Evolutionary conservation across 2,888 invertebrate species (phyloP).

Genomic region (Alitta virens): DNA sequence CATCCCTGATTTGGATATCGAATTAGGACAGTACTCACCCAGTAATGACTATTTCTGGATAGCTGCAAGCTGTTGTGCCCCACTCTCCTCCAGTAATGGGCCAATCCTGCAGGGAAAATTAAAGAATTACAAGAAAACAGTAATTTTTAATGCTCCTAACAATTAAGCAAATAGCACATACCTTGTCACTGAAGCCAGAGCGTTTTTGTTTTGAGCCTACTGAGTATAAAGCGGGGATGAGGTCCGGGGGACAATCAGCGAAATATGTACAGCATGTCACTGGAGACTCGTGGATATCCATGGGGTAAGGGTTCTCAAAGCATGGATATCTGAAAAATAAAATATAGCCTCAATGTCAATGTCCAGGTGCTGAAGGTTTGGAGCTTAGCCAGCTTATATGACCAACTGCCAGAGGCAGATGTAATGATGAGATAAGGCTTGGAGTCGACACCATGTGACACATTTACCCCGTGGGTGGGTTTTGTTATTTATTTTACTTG

Average conservation of each 20-base stretch:
- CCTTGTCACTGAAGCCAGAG: constrained; percentile 56
- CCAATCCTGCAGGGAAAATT: constrained; percentile 70
- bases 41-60: constrained; percentile 97
- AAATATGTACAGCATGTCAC: constrained; percentile 96
- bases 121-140: no score
- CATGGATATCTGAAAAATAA: constrained; percentile 82
- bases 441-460: no score
- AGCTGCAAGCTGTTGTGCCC: constrained; percentile 92
- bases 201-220: constrained; percentile 66
- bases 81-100: constrained; percentile 95
- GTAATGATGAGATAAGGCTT: no score
- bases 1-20: no score
- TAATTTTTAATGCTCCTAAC: no score
- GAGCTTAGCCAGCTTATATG: no score
- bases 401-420: no score
- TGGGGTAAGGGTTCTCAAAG: constrained; percentile 98
- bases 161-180: constrained; percentile 25
- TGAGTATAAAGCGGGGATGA: constrained; percentile 96
- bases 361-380: no score
- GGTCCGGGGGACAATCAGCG: constrained; percentile 95
- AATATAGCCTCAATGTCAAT: no score
- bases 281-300: constrained; percentile 98
- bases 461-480: no score
- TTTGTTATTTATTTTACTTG: no score
- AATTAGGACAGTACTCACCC: constrained; percentile 68